Conservation (phyloP, 2,888 invertebrate genomes). For the Cantharis flavilabris region DNA sequence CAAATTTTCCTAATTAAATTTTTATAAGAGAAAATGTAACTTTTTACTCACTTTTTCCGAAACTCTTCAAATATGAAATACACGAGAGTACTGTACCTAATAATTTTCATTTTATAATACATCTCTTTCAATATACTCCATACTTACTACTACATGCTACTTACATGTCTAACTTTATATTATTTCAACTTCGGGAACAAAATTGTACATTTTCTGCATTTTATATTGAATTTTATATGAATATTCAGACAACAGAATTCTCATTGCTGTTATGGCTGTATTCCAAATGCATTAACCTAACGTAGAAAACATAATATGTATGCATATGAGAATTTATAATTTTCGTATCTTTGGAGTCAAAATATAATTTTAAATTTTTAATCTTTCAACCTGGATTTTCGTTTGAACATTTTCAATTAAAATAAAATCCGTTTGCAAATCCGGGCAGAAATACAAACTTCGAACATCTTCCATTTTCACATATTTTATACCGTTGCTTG, state of each 20-base stretch:
- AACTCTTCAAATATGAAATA: neutral
- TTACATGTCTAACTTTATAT: conserved; percentile 11
- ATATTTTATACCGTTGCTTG: conserved; percentile 15
- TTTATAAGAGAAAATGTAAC: neutral
- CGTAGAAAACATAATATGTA: neutral
- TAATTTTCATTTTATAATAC: neutral
- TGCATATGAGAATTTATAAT: neutral
- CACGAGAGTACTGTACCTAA: neutral
- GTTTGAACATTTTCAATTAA: neutral
- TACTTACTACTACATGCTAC: conserved; percentile 4
- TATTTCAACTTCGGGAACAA: conserved; percentile 10
- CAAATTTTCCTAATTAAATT: neutral
- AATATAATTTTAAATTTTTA: neutral
- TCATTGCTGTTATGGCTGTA: neutral
- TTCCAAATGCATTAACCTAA: neutral
- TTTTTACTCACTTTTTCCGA: neutral
- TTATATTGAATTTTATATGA: conserved; percentile 19
- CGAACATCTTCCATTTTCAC: conserved; percentile 26
- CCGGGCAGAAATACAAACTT: conserved; percentile 20
- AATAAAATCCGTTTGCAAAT: conserved; percentile 22
- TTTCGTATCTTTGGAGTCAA: neutral
- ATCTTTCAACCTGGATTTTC: neutral
- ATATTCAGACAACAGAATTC: conserved; percentile 15
- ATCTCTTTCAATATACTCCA: neutral
- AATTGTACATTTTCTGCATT: conserved; percentile 19